These are phyloP conservation scores for Aplysia californica DNA, from an alignment of 1,140 invertebrate species.

Conservation along the genomic window DNA sequence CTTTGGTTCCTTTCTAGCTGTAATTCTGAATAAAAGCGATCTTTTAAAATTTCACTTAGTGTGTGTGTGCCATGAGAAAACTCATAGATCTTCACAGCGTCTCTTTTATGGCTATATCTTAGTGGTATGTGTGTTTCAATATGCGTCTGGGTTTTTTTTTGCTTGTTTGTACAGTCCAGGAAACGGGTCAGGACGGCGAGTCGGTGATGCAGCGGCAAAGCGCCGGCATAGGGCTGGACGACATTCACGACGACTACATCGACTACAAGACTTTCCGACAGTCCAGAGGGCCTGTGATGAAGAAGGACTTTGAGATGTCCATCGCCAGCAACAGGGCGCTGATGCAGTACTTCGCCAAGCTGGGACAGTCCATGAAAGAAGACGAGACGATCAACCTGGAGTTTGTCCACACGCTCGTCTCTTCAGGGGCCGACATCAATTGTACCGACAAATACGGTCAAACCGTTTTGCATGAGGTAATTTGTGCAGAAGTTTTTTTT, in stretches of 20 bases:
- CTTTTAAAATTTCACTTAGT: too few relatives aligned
- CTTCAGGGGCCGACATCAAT: conserved; percentile 58
- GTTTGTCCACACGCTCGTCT: conserved; percentile 54
- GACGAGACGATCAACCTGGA: conserved; percentile 57
- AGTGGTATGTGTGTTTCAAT: conserved; percentile 2
- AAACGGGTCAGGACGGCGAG: conserved; percentile 22
- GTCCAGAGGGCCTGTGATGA: background rate
- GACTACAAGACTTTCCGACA: background rate
- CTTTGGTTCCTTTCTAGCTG: too few relatives aligned
- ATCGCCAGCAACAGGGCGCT: conserved; percentile 49
- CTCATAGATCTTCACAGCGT: background rate
- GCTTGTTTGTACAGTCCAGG: conserved; percentile 3
- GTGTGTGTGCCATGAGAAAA: too few relatives aligned
- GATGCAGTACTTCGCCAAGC: conserved; percentile 60
- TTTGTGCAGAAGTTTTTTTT: too few relatives aligned
- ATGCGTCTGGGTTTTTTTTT: background rate
- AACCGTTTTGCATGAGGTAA: conserved; percentile 63
- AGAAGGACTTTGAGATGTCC: background rate
- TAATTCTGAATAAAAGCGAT: too few relatives aligned
- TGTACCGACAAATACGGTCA: conserved; percentile 61
- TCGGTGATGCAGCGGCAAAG: too few relatives aligned
- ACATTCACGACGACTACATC: conserved; percentile 44
- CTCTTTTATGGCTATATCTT: background rate
- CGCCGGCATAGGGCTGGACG: conserved; percentile 46
- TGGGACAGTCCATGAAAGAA: conserved; percentile 46